Evolutionary conservation across 2,888 invertebrate genomes (phyloP), one percentile per base, ranked within the genome.

Genomic region (Dyspetes luteomarginatus): DNA sequence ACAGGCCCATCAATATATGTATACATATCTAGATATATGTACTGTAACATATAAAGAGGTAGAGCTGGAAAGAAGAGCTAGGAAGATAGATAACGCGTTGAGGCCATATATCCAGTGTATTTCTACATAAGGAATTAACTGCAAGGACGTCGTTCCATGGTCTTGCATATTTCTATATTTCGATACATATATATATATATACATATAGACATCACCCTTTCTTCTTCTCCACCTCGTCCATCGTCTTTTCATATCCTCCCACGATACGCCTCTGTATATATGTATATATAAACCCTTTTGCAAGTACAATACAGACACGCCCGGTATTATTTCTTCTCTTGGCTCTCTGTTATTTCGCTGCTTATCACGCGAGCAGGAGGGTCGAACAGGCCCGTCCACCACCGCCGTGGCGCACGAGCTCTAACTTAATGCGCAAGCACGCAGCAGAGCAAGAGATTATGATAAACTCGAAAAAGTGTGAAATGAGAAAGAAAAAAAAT

Each of bases 271-370:
- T 12, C 43, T 24, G 15, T 67, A 45, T 9, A 26, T 43, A 1
- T 43, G 1, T 48, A 28, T 19, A 48, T 24, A 48, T 26, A 43
- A 15, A 52, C 22, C 48, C 65, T 43, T 30, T 28, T 60, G 12
- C 12, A 30, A 52, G 52, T n/a, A 65, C 60, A 78, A 77, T 65
- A 58, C 77, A 71, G 65, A 50, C 72, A 67, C 67, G 52, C 56
- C 65, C 56, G 72, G 52, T 78, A 78, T 72, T 67, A 78, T 78
- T 72, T 72, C 72, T 72, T 72, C 30, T 58, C 30, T n/a, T 60
- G 26, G 48, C 58, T 76, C 80, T 71, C 75, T 80, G 76, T 81
- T 81, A 83, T 83, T 83, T 83, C 74, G 77, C 56, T 73, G 78
- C 76, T 83, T 82, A 83, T 83, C 83, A 78, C 81, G 81, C 80